phyloP scores from a whole-genome alignment of 2,888 invertebrate genomes.

The Ligdia adustata region DNA sequence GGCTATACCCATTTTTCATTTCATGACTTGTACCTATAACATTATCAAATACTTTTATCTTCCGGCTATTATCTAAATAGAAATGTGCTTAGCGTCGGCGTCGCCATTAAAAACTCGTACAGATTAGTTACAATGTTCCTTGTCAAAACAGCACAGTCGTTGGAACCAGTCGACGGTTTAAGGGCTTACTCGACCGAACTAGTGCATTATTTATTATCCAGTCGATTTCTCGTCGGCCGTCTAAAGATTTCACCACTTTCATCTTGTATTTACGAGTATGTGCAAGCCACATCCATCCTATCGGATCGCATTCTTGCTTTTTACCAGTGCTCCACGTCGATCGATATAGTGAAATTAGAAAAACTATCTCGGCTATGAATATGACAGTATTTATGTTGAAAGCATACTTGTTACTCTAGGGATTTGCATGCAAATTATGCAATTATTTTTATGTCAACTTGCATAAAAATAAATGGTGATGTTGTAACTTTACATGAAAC shows the following conservation, averaged over 20 bases:
- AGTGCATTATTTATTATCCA: conserved; percentile 80
- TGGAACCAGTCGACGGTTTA: conserved; percentile 65
- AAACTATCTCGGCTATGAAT: conserved; percentile 19
- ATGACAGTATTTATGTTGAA: conserved; percentile 14
- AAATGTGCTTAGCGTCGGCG: conserved; percentile 21
- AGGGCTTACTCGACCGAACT: conserved; percentile 71
- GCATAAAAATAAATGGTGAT: too few relatives aligned
- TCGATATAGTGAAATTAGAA: conserved; percentile 34
- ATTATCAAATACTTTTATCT: conserved; percentile 22
- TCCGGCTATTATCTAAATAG: conserved; percentile 32
- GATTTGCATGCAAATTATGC: conserved; percentile 3
- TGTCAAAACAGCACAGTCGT: conserved; percentile 51
- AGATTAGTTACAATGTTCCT: conserved; percentile 47
- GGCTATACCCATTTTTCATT: conserved; percentile 20
- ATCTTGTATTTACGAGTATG: conserved; percentile 68
- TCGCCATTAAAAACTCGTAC: conserved; percentile 26
- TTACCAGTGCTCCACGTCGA: conserved; percentile 14
- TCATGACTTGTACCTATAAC: conserved; percentile 13
- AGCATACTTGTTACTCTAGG: conserved; percentile 4
- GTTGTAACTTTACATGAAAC: too few relatives aligned
- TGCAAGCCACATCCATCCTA: conserved; percentile 53
- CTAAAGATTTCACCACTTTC: conserved; percentile 81
- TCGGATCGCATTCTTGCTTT: conserved; percentile 41
- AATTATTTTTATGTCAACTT: background rate
- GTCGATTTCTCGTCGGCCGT: conserved; percentile 74